phyloP scores from a whole-genome alignment of 2,113 vertebrate species.

The Triplophysa dalaica region DNA sequence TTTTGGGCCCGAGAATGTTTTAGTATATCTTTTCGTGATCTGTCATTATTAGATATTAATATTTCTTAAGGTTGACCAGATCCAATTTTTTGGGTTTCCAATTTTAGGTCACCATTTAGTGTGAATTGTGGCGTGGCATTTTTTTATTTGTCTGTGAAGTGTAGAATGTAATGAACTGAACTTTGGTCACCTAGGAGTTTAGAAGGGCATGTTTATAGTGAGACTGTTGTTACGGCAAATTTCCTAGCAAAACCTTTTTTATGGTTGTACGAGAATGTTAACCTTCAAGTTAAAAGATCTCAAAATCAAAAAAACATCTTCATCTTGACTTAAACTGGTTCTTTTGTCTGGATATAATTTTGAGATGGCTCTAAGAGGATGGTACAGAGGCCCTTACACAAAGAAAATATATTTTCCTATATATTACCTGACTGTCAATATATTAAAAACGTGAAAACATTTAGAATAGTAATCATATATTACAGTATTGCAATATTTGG shows the following conservation, averaged over 20 bases:
- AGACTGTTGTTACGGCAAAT: not conserved
- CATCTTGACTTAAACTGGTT: not conserved
- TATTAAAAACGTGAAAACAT: too few relatives aligned
- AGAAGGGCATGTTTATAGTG: not conserved
- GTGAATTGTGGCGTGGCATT: slow-evolving; percentile 5
- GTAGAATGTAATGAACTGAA: slow-evolving; percentile 6
- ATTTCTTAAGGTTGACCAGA: slow-evolving; percentile 15
- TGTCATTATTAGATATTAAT: slow-evolving; percentile 19
- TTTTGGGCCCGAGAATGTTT: slow-evolving; percentile 33
- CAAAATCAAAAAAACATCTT: slow-evolving; percentile 22
- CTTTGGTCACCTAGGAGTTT: slow-evolving; percentile 7
- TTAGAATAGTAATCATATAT: too few relatives aligned
- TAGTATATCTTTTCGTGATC: slow-evolving; percentile 10
- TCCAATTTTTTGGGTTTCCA: not conserved
- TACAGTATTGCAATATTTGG: too few relatives aligned
- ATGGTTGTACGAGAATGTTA: not conserved
- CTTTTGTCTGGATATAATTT: slow-evolving; percentile 45
- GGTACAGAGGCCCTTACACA: slow-evolving; percentile 30
- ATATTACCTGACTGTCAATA: too few relatives aligned
- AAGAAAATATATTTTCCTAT: too few relatives aligned
- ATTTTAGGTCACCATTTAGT: not conserved
- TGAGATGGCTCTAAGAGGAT: slow-evolving; percentile 41
- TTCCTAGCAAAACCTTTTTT: not conserved
- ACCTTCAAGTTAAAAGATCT: slow-evolving; percentile 12
- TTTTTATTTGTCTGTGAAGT: slow-evolving; percentile 12